phyloP scores from a whole-genome alignment of 2,113 vertebrate species.

The Gymnarchus niloticus region DNA sequence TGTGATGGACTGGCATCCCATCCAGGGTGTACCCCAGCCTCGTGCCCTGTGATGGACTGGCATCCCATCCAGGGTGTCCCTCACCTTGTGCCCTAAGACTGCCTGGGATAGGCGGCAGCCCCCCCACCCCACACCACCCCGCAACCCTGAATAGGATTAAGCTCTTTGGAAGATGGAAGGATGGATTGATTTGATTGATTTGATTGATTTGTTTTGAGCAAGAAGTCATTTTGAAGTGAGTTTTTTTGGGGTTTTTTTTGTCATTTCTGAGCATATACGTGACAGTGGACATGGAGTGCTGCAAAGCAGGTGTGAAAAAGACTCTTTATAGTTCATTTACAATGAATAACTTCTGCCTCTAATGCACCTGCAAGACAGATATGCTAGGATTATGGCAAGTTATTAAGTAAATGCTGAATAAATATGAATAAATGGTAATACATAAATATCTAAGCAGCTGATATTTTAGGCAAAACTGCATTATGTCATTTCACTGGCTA shows the following conservation, averaged over 20 bases:
- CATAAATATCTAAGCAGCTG: not conserved
- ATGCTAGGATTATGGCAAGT: not conserved
- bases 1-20: too few species aligned
- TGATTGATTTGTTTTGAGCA: too few species aligned
- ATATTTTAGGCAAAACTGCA: not conserved
- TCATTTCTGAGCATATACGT: not conserved
- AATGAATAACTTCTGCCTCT: not conserved
- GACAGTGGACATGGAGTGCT: too few species aligned
- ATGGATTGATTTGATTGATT: too few species aligned
- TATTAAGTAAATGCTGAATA: not conserved
- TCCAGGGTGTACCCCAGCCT: too few species aligned
- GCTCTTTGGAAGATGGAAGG: too few species aligned
- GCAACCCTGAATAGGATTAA: too few species aligned
- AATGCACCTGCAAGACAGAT: not conserved
- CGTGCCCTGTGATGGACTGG: too few species aligned
- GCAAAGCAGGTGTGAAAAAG: not conserved
- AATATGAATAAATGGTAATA: constrained; percentile 5
- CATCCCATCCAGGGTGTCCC: too few species aligned
- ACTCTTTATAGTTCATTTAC: not conserved
- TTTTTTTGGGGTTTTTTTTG: not conserved
- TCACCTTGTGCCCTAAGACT: too few species aligned
- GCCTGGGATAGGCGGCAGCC: too few species aligned
- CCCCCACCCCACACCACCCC: too few species aligned
- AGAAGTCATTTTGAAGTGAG: not conserved
- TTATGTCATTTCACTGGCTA: not conserved